Evolutionary conservation across 2,888 invertebrate species (phyloP).

Genomic region (Lepidonotus clava): DNA sequence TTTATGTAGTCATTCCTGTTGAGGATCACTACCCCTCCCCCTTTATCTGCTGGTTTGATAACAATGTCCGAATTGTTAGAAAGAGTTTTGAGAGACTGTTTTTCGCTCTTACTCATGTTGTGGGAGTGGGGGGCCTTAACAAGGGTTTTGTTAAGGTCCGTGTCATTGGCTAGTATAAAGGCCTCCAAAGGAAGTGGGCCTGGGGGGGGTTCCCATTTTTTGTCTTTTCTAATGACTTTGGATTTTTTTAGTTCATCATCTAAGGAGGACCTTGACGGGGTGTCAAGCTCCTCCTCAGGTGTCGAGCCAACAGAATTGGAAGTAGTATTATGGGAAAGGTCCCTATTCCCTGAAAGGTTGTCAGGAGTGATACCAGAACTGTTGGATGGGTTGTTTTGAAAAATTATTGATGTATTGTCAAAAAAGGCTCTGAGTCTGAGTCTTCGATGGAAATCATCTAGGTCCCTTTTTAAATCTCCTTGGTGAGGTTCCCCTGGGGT

Average conservation of each 20-base stretch:
- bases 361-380: too few species aligned
- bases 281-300: too few species aligned
- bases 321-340: too few species aligned
- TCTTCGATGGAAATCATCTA: conserved; percentile 4
- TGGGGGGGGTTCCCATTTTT: background rate
- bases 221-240: too few species aligned
- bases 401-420: background rate
- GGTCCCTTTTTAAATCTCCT: background rate
- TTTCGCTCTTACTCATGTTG: background rate
- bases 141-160: background rate
- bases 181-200: background rate
- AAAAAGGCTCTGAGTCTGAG: background rate
- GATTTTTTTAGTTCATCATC: too few species aligned
- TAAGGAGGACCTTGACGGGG: too few species aligned
- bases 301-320: too few species aligned
- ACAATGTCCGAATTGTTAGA: background rate
- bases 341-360: too few species aligned
- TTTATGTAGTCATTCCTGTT: background rate
- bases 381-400: too few species aligned
- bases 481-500: background rate
- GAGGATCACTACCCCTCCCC: background rate
- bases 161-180: background rate
- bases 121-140: background rate
- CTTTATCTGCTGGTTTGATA: background rate
- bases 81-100: background rate